Conservation (phyloP, 2,888 invertebrate genomes). For the Drosophila borealis region DNA sequence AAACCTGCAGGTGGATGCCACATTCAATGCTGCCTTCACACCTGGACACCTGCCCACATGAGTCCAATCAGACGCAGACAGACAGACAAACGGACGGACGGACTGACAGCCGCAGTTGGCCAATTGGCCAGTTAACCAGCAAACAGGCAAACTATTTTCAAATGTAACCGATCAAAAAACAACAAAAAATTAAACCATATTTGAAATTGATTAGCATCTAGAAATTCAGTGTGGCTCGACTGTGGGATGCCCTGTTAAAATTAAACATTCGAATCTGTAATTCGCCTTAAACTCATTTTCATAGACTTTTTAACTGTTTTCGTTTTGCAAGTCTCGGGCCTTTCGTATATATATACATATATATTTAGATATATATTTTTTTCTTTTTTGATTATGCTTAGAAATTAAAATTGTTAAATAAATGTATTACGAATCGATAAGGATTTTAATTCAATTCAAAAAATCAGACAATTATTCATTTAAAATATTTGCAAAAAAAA, state of each 20-base stretch:
- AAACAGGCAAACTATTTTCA: conserved; percentile 30
- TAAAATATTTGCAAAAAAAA: too few relatives aligned
- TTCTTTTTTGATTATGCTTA: conserved; percentile 16
- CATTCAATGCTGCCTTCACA: conserved; percentile 32
- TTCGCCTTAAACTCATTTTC: conserved; percentile 9
- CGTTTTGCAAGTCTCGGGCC: conserved; percentile 2
- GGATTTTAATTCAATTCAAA: conserved; percentile 5
- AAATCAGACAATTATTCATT: not conserved
- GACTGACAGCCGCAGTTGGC: conserved; percentile 16
- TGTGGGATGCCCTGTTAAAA: conserved; percentile 28
- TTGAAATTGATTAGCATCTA: conserved; percentile 15
- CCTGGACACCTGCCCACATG: conserved; percentile 26
- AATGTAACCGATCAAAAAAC: conserved; percentile 35
- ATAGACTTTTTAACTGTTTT: not conserved
- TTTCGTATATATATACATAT: not conserved
- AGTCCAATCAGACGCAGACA: conserved; percentile 2
- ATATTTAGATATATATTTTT: not conserved
- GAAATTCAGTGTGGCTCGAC: conserved; percentile 19
- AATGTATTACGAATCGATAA: conserved; percentile 30
- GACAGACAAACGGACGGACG: not conserved
- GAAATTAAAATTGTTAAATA: conserved; percentile 43
- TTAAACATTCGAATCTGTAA: conserved; percentile 1
- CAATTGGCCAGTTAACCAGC: conserved; percentile 28
- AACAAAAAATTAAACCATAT: conserved; percentile 24
- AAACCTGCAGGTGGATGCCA: conserved; percentile 10